These are phyloP conservation scores for Macrophya alboannulata DNA, from an alignment of 2,888 invertebrate genomes.

Conservation along the genomic window DNA sequence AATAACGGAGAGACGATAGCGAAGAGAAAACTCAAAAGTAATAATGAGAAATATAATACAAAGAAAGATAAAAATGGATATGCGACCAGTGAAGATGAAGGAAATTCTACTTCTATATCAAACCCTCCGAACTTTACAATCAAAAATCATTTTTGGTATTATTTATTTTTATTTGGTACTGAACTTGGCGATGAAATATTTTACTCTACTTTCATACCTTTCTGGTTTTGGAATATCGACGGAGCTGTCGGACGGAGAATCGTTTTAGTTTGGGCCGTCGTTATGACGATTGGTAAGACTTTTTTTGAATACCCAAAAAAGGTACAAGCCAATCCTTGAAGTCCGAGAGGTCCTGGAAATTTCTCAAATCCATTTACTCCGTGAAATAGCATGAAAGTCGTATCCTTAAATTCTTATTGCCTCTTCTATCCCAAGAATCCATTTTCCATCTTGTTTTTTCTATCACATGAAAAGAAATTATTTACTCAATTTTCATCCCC, in stretches of 20 bases:
- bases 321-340: background rate
- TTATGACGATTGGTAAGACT: conserved; percentile 90
- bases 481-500: background rate
- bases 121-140: conserved; percentile 82
- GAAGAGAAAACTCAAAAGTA: conserved; percentile 56
- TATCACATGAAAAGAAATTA: background rate
- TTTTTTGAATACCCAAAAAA: background rate
- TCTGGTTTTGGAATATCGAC: conserved; percentile 97
- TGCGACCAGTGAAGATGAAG: conserved; percentile 76
- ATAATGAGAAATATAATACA: conserved; percentile 52
- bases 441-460: background rate
- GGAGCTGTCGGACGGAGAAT: conserved; percentile 92
- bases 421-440: too few relatives aligned
- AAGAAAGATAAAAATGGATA: conserved; percentile 58
- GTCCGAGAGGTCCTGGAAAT: background rate
- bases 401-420: background rate
- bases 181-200: conserved; percentile 95
- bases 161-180: conserved; percentile 92
- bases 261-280: conserved; percentile 90
- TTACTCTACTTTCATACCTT: conserved; percentile 95
- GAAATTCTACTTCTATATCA: conserved; percentile 77
- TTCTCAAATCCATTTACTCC: background rate
- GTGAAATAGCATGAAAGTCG: background rate
- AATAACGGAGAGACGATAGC: conserved; percentile 56
- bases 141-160: conserved; percentile 91